Base-by-base conservation (phyloP, 2,888 invertebrate species). In the Lomographa bimaculata region DNA sequence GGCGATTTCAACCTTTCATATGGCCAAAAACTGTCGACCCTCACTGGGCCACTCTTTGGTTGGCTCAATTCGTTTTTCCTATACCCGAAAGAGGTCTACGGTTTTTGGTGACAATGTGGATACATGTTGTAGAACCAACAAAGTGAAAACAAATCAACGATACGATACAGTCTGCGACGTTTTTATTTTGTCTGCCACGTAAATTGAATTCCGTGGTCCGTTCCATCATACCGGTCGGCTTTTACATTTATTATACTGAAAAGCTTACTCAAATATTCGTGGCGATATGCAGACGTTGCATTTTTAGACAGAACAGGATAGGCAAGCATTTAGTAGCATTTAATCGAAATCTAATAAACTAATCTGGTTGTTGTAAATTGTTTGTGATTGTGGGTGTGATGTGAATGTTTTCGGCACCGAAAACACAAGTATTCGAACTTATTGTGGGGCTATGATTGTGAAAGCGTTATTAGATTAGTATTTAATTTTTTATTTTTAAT, bases 171-270 rank as follows among this genome's bases (percentile, higher is more conserved):
- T 59, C 66, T 63, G 73, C 57, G 64, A 66, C 69, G 70, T 78
- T 85, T 84, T 84, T 82, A 80, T 83, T 83, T 85, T 77, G 79
- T 84, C 79, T 82, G 73, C 70, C 68, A 69, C 71, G 79, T 82
- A 82, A 43, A 85, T 86, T 83, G 83, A 86, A 84, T 85, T 84
- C 76, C 77, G 82, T 75, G 82, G 83, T 71, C 57, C 60, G 63
- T 65, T 64, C 75, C 65, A 73, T 82, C 75, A 80, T 77, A 71
- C 57, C 63, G 42, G 44, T 55, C 42, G 61, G 60, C 56, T 58
- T 42, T 48, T 38, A 57, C 44, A 33, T 44, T 28, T 11, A 17
- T 14, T n/a, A 5, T 30, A 29, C n/a, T 23, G 23, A 10, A 20
- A 14, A n/a, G 5, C 5, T 26, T 16, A 1, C 9, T 9, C 23